phyloP scores from a whole-genome alignment of 2,888 invertebrate species.

The Clepsis dumicolana region DNA sequence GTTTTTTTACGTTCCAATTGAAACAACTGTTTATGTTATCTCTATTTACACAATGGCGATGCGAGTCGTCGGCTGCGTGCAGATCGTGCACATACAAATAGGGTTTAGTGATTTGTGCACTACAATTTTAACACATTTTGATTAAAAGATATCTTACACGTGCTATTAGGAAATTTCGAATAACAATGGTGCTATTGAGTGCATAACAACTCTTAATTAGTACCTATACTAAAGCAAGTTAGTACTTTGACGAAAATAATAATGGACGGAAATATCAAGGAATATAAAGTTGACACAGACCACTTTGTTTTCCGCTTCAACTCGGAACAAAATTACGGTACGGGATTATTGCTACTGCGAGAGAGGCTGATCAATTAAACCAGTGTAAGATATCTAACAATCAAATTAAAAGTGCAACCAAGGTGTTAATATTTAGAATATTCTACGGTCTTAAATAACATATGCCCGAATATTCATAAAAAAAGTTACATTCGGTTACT shows the following conservation, averaged over 20 bases:
- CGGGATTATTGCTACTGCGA: not conserved
- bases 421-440: constrained; percentile 42
- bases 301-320: not conserved
- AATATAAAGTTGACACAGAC: constrained; percentile 7
- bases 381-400: constrained; percentile 39
- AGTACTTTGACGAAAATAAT: constrained; percentile 25
- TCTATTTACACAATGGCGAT: constrained; percentile 55
- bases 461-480: constrained; percentile 40
- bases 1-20: constrained; percentile 62
- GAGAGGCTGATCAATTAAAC: constrained; percentile 15
- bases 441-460: constrained; percentile 40
- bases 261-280: constrained; percentile 40
- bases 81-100: constrained; percentile 33
- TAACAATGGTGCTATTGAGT: constrained; percentile 16
- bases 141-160: constrained; percentile 38
- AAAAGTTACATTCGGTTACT: constrained; percentile 43
- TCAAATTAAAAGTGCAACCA: constrained; percentile 38
- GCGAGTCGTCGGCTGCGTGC: constrained; percentile 8
- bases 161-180: constrained; percentile 22
- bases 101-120: constrained; percentile 69
- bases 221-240: constrained; percentile 9
- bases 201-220: constrained; percentile 12
- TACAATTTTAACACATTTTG: constrained; percentile 63
- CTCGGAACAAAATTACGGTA: not conserved
- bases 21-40: constrained; percentile 67